These are phyloP conservation scores for Lagopus leucura DNA, from an alignment of 2,113 vertebrate species.

Conservation along the genomic window DNA sequence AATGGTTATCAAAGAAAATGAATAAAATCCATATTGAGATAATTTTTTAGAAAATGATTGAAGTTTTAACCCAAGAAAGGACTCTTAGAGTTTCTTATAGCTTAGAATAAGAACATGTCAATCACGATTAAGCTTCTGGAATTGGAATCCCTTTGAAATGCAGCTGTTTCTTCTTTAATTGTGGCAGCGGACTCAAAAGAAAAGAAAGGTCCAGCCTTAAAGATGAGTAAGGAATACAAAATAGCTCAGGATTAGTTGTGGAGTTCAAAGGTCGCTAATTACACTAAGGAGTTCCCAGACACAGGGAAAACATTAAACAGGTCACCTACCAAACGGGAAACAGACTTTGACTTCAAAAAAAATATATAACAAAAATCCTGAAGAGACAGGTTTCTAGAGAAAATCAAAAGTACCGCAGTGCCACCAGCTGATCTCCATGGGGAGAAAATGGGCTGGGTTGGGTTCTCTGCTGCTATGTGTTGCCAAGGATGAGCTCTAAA, in stretches of 20 bases:
- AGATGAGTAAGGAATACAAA: slow-evolving; percentile 90
- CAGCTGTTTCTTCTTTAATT: slow-evolving; percentile 91
- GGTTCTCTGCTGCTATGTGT: not conserved
- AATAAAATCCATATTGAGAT: slow-evolving; percentile 91
- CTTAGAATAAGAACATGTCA: slow-evolving; percentile 90
- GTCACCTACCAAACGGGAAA: slow-evolving; percentile 88
- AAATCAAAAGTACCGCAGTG: slow-evolving; percentile 75
- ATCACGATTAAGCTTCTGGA: slow-evolving; percentile 89
- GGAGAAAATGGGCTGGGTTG: slow-evolving; percentile 67
- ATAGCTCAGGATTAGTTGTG: slow-evolving; percentile 85
- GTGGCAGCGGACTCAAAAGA: slow-evolving; percentile 84
- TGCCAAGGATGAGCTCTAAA: slow-evolving; percentile 38
- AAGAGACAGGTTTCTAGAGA: slow-evolving; percentile 82
- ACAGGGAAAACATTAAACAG: slow-evolving; percentile 88
- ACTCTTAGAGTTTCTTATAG: slow-evolving; percentile 89
- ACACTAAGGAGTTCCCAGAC: slow-evolving; percentile 90
- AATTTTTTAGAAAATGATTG: slow-evolving; percentile 91
- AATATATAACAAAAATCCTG: slow-evolving; percentile 57
- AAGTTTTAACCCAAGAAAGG: slow-evolving; percentile 91
- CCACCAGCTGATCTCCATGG: slow-evolving; percentile 72
- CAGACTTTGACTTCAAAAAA: slow-evolving; percentile 83
- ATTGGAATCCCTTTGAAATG: slow-evolving; percentile 91
- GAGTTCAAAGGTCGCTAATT: slow-evolving; percentile 89
- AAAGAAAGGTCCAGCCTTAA: slow-evolving; percentile 88
- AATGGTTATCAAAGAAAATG: slow-evolving; percentile 89